Evolutionary conservation across 2,797 vertebrate genomes (phyloP), one percentile per base, ranked within the genome.

Genomic region (Rhinatrema bivittatum): DNA sequence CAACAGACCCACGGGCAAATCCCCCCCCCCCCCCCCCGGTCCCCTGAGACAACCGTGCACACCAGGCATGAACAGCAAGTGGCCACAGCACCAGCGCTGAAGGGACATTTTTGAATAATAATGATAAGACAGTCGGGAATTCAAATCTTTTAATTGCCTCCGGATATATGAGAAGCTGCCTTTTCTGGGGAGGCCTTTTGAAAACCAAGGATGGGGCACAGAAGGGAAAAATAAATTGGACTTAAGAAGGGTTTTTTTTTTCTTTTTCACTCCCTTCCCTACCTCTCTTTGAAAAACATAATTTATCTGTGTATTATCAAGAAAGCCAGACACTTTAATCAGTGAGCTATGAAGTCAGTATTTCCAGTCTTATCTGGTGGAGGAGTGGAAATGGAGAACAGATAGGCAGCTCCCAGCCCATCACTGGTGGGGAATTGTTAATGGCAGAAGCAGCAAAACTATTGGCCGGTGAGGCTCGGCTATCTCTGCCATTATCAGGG

Each of bases 241-340:
- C n/a, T n/a, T n/a, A n/a, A n/a, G n/a, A 41, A 77, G 74, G 81
- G 32, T 36, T 23, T 27, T 28, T 36, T 29, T 31, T 53, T 52
- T 50, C 48, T 65, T 55, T 66, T 57, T 4, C 60, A 46, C 65
- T 65, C 78, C 66, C 75, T 72, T 74, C 72, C 75, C 78, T 78
- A 83, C 83, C 79, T 84, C 81, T 81, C 79, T 84, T 81, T 81
- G 74, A 85, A 94, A 95, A 95, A 94, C 91, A 97, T 92, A 96
- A 96, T 98, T 98, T 97, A 98, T 98, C 94, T 95, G 91, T 90
- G 90, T 94, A 95, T 98, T 98, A 98, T 97, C 94, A 91, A 95
- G 94, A 95, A 97, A 94, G 93, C 93, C 94, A 98, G 94, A 98
- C 94, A 98, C 94, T 97, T 97, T 98, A 97, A 98, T 98, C 94